Evolutionary conservation across 2,113 vertebrate species (phyloP), one percentile per base, ranked within the genome.

Genomic region (Zosterops pallidus): DNA sequence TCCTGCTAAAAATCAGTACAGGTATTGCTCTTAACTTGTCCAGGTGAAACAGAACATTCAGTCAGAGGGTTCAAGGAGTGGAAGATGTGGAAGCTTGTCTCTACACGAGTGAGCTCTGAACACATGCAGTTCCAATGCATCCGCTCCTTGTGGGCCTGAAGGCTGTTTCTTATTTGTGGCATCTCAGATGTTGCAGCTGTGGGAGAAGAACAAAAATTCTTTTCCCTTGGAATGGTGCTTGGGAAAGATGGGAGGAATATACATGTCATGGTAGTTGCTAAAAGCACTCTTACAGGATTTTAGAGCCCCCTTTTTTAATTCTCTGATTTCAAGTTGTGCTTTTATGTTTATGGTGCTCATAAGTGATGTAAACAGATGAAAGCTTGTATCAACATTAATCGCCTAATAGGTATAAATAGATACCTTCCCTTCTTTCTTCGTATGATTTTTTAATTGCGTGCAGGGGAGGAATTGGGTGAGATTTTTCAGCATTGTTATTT

Each of bases 191-290:
- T 44, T 83, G 71, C 42, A 56, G 56, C 26, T 92, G 49, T 83
- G 25, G 47, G 87, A 83, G 94, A 86, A 94, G 70, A 88, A 55
- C 29, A 70, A 55, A 76, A 77, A 21, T 31, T 65, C 12, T 50
- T 64, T 80, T 81, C 17, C 18, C 25, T 80, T 71, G 64, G 25
- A 75, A 41, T 46, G 41, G n/a, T 74, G 74, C 26, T 80, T 12
- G 5, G 79, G 47, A 90, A 71, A 86, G 52, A 37, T 52, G 37
- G 24, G 35, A 70, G 33, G 52, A 86, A 63, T 67, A 42, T 72
- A 9, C 11, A 5, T 19, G 15, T 72, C 17, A 15, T 1, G 7
- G 31, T 69, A 56, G 18, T 52, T 50, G 31, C 35, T 55, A 41
- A 77, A 90, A 67, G 21, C 17, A 12, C 15, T 50, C 20, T 67